Conservation (phyloP, 2,113 vertebrate genomes). For the Zosterops lateralis region DNA sequence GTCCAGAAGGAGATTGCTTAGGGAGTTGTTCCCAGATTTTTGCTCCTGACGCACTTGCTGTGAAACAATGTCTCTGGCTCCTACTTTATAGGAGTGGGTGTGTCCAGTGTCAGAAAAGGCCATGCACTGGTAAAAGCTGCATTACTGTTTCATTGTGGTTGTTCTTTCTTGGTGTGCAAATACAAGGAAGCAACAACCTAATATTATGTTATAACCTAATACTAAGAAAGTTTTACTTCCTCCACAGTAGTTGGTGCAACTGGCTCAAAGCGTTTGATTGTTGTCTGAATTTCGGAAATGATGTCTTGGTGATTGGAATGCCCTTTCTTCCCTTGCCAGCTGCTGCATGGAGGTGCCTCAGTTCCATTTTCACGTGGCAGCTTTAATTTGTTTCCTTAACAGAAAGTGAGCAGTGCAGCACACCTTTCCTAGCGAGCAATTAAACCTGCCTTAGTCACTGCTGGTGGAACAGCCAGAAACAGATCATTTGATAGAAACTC, state of each 20-base stretch:
- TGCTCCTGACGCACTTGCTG: background rate
- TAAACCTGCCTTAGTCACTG: conserved; percentile 6
- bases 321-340: background rate
- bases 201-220: background rate
- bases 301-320: background rate
- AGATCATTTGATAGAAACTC: background rate
- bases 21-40: background rate
- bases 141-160: background rate
- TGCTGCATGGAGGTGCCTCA: background rate
- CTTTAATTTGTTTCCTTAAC: background rate
- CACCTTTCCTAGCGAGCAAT: background rate
- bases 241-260: fast-evolving
- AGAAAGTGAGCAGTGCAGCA: background rate
- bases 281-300: background rate
- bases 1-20: background rate
- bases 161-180: background rate
- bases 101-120: background rate
- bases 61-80: background rate
- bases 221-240: background rate
- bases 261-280: background rate
- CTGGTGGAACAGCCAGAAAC: background rate
- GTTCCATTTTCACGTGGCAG: background rate
- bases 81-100: background rate
- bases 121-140: background rate
- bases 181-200: background rate